Evolutionary conservation across 2,113 vertebrate species (phyloP).

Genomic region (Drymodes brunneopygia): DNA sequence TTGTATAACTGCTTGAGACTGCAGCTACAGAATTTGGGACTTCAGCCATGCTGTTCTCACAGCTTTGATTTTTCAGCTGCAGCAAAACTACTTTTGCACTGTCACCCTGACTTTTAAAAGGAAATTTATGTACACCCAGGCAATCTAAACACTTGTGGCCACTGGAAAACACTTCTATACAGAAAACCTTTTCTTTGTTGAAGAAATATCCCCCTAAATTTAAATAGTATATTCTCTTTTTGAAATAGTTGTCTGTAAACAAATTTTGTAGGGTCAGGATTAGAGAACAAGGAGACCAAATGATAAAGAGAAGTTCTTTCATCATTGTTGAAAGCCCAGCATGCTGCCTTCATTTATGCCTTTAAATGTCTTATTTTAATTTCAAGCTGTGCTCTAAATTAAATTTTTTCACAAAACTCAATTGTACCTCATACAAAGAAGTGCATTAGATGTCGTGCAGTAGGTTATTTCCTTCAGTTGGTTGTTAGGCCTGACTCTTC

Average conservation of each 20-base stretch:
- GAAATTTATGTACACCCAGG: background rate
- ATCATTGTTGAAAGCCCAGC: background rate
- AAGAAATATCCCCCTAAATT: background rate
- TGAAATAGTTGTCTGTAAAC: background rate
- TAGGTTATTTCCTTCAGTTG: background rate
- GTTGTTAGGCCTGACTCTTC: background rate
- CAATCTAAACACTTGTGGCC: background rate
- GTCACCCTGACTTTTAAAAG: background rate
- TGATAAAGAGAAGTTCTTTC: background rate
- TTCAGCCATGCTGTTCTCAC: background rate
- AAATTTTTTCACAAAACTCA: background rate
- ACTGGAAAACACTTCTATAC: background rate
- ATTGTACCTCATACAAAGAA: background rate
- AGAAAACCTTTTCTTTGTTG: background rate
- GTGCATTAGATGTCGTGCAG: background rate
- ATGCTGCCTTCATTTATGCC: background rate
- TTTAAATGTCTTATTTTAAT: conserved; percentile 5
- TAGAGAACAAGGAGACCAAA: background rate
- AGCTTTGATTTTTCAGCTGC: background rate
- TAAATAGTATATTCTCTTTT: background rate
- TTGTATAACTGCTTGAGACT: background rate
- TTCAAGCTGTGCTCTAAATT: background rate
- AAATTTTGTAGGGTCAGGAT: background rate
- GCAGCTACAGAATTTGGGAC: background rate
- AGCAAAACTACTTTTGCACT: background rate